These are phyloP conservation scores for Stigmatopora argus DNA, from an alignment of 2,113 vertebrate genomes.

Conservation along the genomic window DNA sequence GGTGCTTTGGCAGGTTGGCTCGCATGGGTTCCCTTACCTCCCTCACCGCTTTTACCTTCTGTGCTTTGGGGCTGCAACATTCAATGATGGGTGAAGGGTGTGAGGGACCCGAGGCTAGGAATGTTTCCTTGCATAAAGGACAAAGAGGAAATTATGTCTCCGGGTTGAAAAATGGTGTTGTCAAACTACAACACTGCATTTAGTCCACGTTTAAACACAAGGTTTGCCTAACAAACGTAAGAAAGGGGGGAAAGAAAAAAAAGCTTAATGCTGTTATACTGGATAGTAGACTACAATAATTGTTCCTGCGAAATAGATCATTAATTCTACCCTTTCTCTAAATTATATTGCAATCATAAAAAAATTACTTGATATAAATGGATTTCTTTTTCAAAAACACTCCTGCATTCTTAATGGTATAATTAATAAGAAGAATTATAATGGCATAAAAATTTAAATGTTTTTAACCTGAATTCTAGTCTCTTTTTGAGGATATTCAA, in stretches of 20 bases:
- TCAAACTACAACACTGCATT: conserved; percentile 22
- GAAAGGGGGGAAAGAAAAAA: conserved; percentile 13
- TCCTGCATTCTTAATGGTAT: too few relatives aligned
- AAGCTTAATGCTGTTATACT: neutral
- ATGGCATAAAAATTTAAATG: neutral
- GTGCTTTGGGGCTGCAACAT: conserved; percentile 43
- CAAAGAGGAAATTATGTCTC: conserved; percentile 36
- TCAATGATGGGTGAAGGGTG: conserved; percentile 61
- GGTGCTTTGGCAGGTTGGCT: conserved; percentile 55
- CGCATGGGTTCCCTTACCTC: conserved; percentile 47
- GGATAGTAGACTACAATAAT: neutral
- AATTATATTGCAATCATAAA: too few relatives aligned
- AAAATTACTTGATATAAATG: too few relatives aligned
- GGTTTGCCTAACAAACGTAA: neutral
- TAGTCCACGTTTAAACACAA: conserved; percentile 31
- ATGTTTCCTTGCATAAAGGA: conserved; percentile 53
- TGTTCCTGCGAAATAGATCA: too few relatives aligned
- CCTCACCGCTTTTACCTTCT: conserved; percentile 7
- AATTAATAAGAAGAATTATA: too few relatives aligned
- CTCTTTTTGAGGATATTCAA: neutral
- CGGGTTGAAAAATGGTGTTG: conserved; percentile 26
- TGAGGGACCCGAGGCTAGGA: conserved; percentile 37
- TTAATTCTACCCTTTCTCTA: too few relatives aligned
- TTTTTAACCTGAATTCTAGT: neutral
- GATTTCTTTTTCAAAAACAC: too few relatives aligned